A percentile compares a stretch with the other conserved stretches of the same genome.
phyloP scores from a whole-genome alignment of 2,797 vertebrate species.

The Anguilla obscura region DNA sequence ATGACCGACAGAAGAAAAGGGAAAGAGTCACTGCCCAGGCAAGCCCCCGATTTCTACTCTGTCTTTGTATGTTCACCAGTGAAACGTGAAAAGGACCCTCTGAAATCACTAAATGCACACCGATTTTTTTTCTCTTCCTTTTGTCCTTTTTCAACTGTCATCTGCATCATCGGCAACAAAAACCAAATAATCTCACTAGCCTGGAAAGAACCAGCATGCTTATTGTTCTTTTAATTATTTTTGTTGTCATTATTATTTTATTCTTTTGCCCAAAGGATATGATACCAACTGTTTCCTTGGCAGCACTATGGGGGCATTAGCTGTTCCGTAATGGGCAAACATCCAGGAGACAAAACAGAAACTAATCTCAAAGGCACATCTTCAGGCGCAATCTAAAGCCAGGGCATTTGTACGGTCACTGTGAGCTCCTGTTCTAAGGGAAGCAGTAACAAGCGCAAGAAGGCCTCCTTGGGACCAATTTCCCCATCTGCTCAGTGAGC shows the following conservation, averaged over 20 bases:
- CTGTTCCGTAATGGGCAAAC: conserved; percentile 40
- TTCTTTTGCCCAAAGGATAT: not conserved
- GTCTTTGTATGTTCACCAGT: not conserved
- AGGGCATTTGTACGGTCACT: conserved; percentile 43
- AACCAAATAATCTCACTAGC: not conserved
- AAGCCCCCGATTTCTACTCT: not conserved
- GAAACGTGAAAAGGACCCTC: not conserved
- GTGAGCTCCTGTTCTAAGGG: conserved; percentile 26
- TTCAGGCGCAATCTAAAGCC: conserved; percentile 44
- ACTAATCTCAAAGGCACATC: conserved; percentile 49
- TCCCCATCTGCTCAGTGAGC: conserved; percentile 50
- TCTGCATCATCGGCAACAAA: not conserved
- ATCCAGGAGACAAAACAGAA: conserved; percentile 41
- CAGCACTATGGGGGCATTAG: conserved; percentile 43
- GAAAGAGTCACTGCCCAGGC: not conserved
- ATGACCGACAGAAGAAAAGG: not conserved
- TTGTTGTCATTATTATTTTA: not conserved
- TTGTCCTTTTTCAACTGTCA: not conserved
- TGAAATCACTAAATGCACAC: not conserved
- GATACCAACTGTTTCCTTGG: conserved; percentile 39
- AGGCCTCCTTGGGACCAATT: conserved; percentile 62
- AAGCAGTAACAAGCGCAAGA: conserved; percentile 47
- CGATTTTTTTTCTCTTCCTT: not conserved
- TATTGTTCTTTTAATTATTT: not conserved
- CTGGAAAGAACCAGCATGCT: not conserved